Evolutionary conservation across 1,140 invertebrate species (phyloP), one percentile per base, ranked within the genome.

Genomic region (Halictus rubicundus): DNA sequence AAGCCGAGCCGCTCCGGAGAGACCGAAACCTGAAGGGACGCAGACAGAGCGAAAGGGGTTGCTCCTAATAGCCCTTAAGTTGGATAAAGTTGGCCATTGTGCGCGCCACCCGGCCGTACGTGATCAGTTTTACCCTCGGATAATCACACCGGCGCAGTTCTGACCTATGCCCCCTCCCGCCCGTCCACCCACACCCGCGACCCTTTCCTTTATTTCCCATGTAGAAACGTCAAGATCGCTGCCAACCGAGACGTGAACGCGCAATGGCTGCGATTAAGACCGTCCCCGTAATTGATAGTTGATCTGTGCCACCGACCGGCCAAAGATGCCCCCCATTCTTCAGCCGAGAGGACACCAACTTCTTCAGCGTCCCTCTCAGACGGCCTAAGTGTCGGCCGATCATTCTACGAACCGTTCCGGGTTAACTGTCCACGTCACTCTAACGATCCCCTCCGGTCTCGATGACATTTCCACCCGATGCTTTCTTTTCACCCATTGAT

Each of bases 71-170:
- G 84, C 84, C 84, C 84, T 86, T 80, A 86, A 86, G 83, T 86
- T 85, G 83, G 83, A 85, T 82, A 82, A 86, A 86, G 84, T 86
- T 86, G 76, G 83, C 80, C 84, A 85, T 86, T 86, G 84, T 86
- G 75, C 83, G 60, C 81, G 80, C 83, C 83, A 81, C 85, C 83
- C 81, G 84, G 71, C 80, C 80, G 84, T 82, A 86, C 84, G 84
- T 85, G 84, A 86, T 85, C 84, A 85, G 84, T 86, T 86, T 86
- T 86, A 86, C 80, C 84, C 84, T 76, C 65, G 84, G 84, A 86
- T 86, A 86, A 86, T 86, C 83, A 64, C 68, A 76, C 79, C 57
- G 69, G 37, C 66, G 80, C 46, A 81, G 79, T 68, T 77, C 39
- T 65, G 82, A 81, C 77, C 65, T 81, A 57, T n/a, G 54, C 52